Evolutionary conservation across 2,113 vertebrate species (phyloP).

Genomic region (Ctenodactylus gundi): DNA sequence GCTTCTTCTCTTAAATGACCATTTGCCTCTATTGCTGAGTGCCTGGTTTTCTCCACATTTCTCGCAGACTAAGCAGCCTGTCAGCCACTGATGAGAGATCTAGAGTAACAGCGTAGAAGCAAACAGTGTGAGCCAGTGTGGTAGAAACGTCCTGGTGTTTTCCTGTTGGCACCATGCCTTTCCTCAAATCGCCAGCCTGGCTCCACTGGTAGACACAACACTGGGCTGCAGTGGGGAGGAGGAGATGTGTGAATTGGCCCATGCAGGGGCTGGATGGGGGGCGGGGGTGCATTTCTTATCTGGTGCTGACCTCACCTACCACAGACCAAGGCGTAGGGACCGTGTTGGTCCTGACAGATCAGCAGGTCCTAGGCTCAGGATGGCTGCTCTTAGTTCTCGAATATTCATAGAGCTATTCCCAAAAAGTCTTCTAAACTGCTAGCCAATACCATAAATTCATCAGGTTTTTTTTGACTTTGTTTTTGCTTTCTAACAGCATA

Average conservation of each 20-base stretch:
- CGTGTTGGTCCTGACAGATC: not conserved
- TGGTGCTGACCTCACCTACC: constrained; percentile 31
- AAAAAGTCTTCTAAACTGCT: not conserved
- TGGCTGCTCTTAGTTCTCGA: not conserved
- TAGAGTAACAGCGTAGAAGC: not conserved
- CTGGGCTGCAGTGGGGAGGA: not conserved
- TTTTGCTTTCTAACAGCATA: constrained; percentile 18
- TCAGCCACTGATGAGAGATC: not conserved
- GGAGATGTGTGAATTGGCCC: constrained; percentile 34
- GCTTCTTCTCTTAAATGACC: not conserved
- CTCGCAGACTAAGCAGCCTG: not conserved
- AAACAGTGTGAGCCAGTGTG: not conserved
- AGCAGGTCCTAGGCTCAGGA: not conserved
- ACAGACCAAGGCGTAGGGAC: not conserved
- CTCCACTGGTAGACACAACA: constrained; percentile 37
- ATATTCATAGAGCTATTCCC: not conserved
- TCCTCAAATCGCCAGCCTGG: not conserved
- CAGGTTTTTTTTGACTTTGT: not conserved
- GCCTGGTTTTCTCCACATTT: not conserved
- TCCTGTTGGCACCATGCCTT: not conserved
- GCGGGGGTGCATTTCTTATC: constrained; percentile 63
- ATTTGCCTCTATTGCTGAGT: not conserved
- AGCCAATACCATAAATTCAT: not conserved
- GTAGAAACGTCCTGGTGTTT: not conserved
- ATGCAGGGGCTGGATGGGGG: too few relatives aligned